phyloP scores from a whole-genome alignment of 2,888 invertebrate genomes.

The Nomada goodeniana region DNA sequence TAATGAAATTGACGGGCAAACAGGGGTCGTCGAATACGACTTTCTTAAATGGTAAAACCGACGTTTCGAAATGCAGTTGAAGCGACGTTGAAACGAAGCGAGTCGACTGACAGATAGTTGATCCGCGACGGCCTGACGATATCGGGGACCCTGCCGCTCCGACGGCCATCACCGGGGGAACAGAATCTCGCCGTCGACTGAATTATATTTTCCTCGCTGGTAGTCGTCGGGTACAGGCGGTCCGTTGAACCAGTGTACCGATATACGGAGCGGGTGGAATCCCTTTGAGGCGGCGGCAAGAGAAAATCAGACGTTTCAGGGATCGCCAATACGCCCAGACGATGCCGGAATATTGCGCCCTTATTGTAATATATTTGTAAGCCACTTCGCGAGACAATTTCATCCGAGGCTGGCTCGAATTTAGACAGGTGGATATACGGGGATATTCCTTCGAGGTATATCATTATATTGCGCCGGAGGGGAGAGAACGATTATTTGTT shows the following conservation, averaged over 20 bases:
- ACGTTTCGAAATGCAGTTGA: background rate
- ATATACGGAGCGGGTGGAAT: constrained; percentile 43
- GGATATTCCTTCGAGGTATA: constrained; percentile 65
- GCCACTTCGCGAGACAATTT: constrained; percentile 76
- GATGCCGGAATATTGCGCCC: constrained; percentile 71
- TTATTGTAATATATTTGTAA: constrained; percentile 77
- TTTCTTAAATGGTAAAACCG: background rate
- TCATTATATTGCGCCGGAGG: constrained; percentile 61
- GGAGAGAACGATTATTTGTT: constrained; percentile 62
- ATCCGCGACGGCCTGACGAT: background rate
- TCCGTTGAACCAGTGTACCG: constrained; percentile 4
- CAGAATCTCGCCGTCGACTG: constrained; percentile 20
- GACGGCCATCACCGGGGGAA: background rate
- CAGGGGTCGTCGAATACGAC: background rate
- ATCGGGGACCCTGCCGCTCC: background rate
- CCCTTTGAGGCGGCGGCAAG: constrained; percentile 63
- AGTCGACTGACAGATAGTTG: background rate
- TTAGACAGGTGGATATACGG: constrained; percentile 57
- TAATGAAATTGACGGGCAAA: constrained; percentile 56
- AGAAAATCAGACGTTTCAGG: constrained; percentile 63
- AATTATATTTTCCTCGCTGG: constrained; percentile 43
- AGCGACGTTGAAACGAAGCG: background rate
- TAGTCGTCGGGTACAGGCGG: background rate
- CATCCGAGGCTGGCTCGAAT: constrained; percentile 48
- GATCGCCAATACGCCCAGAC: constrained; percentile 60